A percentile compares a stretch with the other conserved stretches of the same genome.
phyloP scores from a whole-genome alignment of 2,797 vertebrate species.

The Cichlasoma orientale region DNA sequence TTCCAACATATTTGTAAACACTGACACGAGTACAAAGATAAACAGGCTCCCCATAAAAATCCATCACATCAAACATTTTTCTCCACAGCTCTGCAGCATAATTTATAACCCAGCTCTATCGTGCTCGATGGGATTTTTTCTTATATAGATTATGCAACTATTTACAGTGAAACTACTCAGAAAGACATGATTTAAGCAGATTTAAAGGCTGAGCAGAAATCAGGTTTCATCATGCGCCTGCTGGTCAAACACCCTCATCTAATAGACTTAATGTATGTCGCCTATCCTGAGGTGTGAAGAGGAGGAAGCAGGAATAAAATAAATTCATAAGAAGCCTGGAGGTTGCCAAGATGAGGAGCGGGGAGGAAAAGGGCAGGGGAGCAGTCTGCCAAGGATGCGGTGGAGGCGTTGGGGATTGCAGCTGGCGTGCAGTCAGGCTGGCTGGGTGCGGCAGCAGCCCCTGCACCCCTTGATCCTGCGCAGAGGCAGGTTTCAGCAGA shows the following conservation, averaged over 20 bases:
- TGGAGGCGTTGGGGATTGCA: slow-evolving; percentile 69
- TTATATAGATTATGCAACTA: slow-evolving; percentile 20
- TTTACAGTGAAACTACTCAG: slow-evolving; percentile 40
- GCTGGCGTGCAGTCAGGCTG: slow-evolving; percentile 70
- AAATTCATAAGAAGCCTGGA: slow-evolving; percentile 37
- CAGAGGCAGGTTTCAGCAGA: slow-evolving; percentile 76
- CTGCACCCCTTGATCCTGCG: slow-evolving; percentile 78
- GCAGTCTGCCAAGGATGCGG: slow-evolving; percentile 71
- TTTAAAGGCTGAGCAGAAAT: slow-evolving; percentile 29
- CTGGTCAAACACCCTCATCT: slow-evolving; percentile 24
- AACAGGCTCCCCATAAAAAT: slow-evolving; percentile 69
- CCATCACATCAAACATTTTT: slow-evolving; percentile 48
- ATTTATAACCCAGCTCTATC: slow-evolving; percentile 47
- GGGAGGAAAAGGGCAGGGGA: slow-evolving; percentile 51
- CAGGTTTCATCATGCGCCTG: slow-evolving; percentile 16
- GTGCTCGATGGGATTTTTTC: neutral
- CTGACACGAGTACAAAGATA: slow-evolving; percentile 70
- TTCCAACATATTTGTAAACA: slow-evolving; percentile 77
- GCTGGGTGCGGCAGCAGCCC: slow-evolving; percentile 57
- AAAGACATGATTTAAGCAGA: slow-evolving; percentile 35
- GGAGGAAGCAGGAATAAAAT: slow-evolving; percentile 15
- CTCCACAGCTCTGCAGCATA: slow-evolving; percentile 20
- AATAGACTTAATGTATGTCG: slow-evolving; percentile 38
- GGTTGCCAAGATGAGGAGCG: slow-evolving; percentile 52
- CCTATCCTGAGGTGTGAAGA: slow-evolving; percentile 16